Evolutionary conservation across 1,140 invertebrate genomes (phyloP).

Genomic region (Bombus pascuorum): DNA sequence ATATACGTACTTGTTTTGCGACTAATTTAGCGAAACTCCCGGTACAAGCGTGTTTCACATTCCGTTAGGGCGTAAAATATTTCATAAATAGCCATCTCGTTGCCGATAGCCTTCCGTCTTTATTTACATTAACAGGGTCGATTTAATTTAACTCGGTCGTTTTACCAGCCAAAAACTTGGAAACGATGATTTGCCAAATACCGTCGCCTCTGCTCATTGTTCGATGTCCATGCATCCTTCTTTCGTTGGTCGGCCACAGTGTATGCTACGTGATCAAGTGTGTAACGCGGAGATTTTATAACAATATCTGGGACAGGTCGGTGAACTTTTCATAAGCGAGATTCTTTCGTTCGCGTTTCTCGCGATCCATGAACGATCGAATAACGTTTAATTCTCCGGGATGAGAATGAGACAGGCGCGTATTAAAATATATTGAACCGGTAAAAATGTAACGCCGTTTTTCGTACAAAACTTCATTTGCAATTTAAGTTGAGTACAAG

Average conservation of each 20-base stretch:
- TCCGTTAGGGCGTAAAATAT: background rate
- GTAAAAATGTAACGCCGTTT: background rate
- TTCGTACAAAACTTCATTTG: too few species aligned
- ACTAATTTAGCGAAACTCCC: background rate
- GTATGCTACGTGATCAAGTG: constrained; percentile 59
- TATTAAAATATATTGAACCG: background rate
- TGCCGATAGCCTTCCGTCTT: background rate
- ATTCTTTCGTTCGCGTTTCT: constrained; percentile 38
- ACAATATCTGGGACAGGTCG: constrained; percentile 72
- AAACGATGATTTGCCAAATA: background rate
- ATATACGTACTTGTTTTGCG: too few species aligned
- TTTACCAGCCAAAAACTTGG: background rate
- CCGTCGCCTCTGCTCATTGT: background rate
- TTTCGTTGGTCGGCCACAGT: constrained; percentile 28
- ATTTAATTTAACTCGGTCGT: background rate
- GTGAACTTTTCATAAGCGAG: constrained; percentile 65
- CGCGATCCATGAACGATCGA: constrained; percentile 27
- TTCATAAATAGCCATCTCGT: background rate
- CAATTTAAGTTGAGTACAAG: too few species aligned
- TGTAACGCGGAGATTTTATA: constrained; percentile 68
- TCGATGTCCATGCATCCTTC: background rate
- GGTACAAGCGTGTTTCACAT: background rate
- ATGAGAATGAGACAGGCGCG: background rate
- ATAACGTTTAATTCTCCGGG: constrained; percentile 11
- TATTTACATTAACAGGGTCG: background rate